Evolutionary conservation across 2,797 vertebrate genomes (phyloP).

Genomic region (Pitangus sulphuratus): DNA sequence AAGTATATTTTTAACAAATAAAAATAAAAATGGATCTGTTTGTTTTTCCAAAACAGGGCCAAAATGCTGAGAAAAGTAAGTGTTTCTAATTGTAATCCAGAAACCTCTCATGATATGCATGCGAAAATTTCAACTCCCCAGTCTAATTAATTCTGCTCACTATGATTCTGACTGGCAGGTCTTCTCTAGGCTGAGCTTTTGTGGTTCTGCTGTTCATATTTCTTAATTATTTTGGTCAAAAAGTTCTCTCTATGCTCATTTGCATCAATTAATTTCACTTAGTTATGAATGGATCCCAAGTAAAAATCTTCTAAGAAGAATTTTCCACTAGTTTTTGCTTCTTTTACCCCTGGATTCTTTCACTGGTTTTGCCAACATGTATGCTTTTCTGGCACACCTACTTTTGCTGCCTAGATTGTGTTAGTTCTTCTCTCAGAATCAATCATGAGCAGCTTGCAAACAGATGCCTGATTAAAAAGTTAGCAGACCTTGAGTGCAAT

Average conservation of each 20-base stretch:
- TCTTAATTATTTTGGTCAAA: conserved; percentile 53
- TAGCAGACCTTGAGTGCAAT: conserved; percentile 87
- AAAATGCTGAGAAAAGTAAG: conserved; percentile 36
- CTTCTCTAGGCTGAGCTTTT: conserved; percentile 34
- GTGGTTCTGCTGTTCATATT: conserved; percentile 22
- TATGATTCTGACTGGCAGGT: conserved; percentile 31
- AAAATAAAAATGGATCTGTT: background rate
- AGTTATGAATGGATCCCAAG: background rate
- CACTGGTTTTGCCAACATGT: conserved; percentile 69
- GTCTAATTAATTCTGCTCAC: conserved; percentile 68
- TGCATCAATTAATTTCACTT: conserved; percentile 34
- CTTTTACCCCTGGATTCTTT: conserved; percentile 59
- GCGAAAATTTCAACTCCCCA: conserved; percentile 55
- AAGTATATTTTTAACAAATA: background rate
- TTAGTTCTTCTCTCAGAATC: conserved; percentile 76
- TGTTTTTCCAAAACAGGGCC: conserved; percentile 8
- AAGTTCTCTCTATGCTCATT: background rate
- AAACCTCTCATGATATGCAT: conserved; percentile 42
- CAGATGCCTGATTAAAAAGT: conserved; percentile 87
- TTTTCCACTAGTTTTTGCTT: conserved; percentile 39
- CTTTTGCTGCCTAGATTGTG: conserved; percentile 66
- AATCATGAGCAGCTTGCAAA: conserved; percentile 83
- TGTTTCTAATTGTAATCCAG: conserved; percentile 57
- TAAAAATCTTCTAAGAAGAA: conserved; percentile 20
- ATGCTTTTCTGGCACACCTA: conserved; percentile 78